Conservation (phyloP, 2,113 vertebrate species). For the Pyrgilauda ruficollis region DNA sequence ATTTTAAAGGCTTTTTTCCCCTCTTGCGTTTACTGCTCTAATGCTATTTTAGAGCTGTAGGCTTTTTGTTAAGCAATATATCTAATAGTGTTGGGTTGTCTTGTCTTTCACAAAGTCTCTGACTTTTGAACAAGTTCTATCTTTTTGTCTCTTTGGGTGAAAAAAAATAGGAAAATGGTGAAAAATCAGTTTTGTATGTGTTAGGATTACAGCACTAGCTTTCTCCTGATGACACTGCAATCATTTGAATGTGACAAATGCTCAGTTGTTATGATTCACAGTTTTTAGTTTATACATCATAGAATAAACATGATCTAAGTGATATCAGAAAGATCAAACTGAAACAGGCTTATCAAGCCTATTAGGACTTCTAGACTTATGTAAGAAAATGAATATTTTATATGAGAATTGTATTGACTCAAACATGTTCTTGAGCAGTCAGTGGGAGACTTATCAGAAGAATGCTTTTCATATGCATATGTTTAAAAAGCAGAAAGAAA, state of each 20-base stretch:
- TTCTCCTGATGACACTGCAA: neutral
- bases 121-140: neutral
- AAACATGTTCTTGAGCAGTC: neutral
- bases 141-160: neutral
- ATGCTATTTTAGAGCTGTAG: neutral
- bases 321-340: constrained; percentile 1
- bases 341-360: neutral
- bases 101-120: neutral
- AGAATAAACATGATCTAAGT: constrained; percentile 13
- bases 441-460: neutral
- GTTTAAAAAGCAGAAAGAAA: neutral
- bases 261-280: constrained; percentile 1
- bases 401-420: neutral
- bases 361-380: neutral
- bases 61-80: neutral
- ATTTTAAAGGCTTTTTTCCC: neutral
- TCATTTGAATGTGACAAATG: neutral
- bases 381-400: neutral
- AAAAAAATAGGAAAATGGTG: neutral
- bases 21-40: neutral
- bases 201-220: neutral
- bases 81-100: neutral
- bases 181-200: neutral
- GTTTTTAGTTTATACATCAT: neutral
- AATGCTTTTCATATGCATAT: neutral